These are phyloP conservation scores for Hormiphora californensis DNA, from an alignment of 37 sponge, comb jelly and placozoan genomes.

Conservation along the genomic window DNA sequence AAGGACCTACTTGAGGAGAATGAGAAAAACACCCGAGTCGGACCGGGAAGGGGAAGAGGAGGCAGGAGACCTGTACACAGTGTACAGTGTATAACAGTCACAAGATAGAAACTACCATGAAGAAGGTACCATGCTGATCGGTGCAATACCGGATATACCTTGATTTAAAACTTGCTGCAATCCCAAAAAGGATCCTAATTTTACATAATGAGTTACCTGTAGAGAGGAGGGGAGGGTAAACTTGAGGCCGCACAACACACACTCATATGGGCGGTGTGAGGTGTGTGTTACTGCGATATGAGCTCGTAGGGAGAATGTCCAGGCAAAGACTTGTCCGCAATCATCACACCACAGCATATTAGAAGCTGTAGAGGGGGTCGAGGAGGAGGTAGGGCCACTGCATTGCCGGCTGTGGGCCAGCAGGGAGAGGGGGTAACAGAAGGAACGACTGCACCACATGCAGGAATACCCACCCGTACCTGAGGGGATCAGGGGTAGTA, in stretches of 20 bases:
- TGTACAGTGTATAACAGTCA: too few relatives aligned
- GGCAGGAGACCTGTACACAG: too few relatives aligned
- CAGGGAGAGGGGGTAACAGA: slow-evolving; percentile 47
- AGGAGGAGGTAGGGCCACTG: too few relatives aligned
- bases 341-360: slow-evolving; percentile 49
- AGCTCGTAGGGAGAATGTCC: slow-evolving; percentile 25
- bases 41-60: too few relatives aligned
- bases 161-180: too few relatives aligned
- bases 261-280: slow-evolving; percentile 22
- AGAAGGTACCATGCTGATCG: too few relatives aligned
- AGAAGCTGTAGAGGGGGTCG: background rate
- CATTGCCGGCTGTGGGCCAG: too few relatives aligned
- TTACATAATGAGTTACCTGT: slow-evolving; percentile 1
- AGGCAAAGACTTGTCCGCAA: slow-evolving; percentile 36
- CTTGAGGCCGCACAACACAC: slow-evolving; percentile 13
- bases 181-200: too few relatives aligned
- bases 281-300: slow-evolving; percentile 36
- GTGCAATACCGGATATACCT: too few relatives aligned
- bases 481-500: background rate
- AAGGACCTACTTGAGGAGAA: too few relatives aligned
- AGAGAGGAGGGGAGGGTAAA: slow-evolving; percentile 18
- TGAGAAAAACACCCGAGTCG: too few relatives aligned
- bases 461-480: slow-evolving; percentile 15
- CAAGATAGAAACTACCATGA: too few relatives aligned
- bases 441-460: background rate